Percentiles rank a stretch among this genome's conserved stretches.
These are phyloP conservation scores for Lithobates pipiens DNA, from an alignment of 2,797 vertebrate genomes.

Conservation along the genomic window DNA sequence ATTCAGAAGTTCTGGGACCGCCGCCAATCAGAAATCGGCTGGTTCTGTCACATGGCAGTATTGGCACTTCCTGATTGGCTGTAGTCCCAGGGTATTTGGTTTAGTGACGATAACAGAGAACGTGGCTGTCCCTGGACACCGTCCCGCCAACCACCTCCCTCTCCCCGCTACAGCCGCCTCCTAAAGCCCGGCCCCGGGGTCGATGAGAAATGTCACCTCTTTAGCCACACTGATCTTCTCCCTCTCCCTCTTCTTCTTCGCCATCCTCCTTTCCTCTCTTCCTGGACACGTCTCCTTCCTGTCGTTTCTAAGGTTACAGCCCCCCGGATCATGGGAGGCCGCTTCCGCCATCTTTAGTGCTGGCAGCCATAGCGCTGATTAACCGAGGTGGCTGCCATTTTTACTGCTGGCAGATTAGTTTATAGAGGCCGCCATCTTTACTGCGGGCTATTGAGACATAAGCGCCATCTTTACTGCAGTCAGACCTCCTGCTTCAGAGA, in stretches of 20 bases:
- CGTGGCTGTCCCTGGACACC: too few relatives aligned
- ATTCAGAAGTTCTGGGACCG: too few relatives aligned
- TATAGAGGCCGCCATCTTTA: constrained; percentile 21
- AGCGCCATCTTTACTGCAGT: neutral
- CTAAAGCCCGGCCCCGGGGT: too few relatives aligned
- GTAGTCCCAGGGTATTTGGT: too few relatives aligned
- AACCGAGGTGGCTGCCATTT: neutral
- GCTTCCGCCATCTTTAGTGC: constrained; percentile 8
- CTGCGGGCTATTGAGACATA: neutral
- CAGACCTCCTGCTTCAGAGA: too few relatives aligned
- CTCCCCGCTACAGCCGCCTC: too few relatives aligned
- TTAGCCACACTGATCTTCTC: constrained; percentile 27
- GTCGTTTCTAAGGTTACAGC: too few relatives aligned
- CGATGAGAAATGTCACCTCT: constrained; percentile 22
- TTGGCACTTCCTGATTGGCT: too few relatives aligned
- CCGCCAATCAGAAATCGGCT: too few relatives aligned
- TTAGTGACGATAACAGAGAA: too few relatives aligned
- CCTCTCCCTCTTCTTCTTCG: constrained; percentile 33
- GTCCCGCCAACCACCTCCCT: too few relatives aligned
- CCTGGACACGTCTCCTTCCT: constrained; percentile 43
- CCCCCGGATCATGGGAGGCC: neutral
- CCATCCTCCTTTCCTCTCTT: constrained; percentile 5
- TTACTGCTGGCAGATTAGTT: neutral
- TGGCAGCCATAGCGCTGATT: neutral
- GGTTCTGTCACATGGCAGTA: too few relatives aligned